These are phyloP conservation scores for Tragelaphus scriptus DNA, from an alignment of 2,113 vertebrate genomes.

Conservation along the genomic window DNA sequence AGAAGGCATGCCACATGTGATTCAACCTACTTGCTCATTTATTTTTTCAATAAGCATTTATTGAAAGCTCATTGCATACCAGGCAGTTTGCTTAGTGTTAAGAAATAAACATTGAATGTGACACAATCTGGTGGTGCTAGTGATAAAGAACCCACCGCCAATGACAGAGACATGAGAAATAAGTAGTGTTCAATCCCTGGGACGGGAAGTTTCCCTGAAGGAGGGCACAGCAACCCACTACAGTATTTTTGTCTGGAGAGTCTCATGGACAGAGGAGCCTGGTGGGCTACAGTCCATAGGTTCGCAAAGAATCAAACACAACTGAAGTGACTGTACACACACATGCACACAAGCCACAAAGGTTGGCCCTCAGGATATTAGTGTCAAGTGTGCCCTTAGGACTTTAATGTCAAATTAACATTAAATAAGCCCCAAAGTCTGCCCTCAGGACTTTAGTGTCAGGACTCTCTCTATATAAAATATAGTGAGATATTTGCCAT, in stretches of 20 bases:
- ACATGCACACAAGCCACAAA: background rate
- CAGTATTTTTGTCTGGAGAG: background rate
- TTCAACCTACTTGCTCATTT: background rate
- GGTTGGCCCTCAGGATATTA: background rate
- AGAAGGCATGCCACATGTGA: background rate
- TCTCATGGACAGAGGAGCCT: background rate
- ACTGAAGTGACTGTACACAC: background rate
- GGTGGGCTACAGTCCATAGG: background rate
- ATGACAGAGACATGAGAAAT: fast-evolving
- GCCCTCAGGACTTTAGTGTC: background rate
- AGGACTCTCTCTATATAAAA: background rate
- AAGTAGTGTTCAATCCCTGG: background rate
- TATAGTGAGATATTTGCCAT: background rate
- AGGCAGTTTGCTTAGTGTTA: background rate
- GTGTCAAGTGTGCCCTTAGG: background rate
- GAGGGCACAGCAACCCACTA: background rate
- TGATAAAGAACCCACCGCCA: background rate
- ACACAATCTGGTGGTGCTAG: background rate
- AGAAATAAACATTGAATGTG: background rate
- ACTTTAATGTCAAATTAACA: background rate
- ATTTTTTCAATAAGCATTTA: background rate
- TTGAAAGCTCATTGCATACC: background rate
- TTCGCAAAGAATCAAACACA: background rate
- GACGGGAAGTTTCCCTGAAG: background rate
- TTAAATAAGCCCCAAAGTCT: background rate